Evolutionary conservation across 92 coral and sea anemone species (phyloP).

Genomic region (Epizoanthus rinbou): DNA sequence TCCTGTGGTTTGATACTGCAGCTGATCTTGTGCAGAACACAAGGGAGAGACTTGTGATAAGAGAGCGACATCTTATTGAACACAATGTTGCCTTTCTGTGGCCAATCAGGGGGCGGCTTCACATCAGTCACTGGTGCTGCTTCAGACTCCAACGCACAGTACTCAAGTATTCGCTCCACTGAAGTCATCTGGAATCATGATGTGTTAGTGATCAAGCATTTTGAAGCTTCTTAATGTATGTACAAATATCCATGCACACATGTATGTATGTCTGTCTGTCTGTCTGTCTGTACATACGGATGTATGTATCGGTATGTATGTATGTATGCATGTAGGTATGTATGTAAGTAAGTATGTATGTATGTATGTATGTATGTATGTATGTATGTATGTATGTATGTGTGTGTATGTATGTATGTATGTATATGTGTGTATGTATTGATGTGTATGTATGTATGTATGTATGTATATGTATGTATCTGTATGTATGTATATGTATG

Average conservation of each 20-base stretch:
- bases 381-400: too few species aligned
- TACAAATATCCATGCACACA: too few species aligned
- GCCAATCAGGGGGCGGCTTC: conserved; percentile 82
- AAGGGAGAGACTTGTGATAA: conserved; percentile 78
- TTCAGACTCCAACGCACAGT: conserved; percentile 80
- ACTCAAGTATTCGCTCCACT: conserved; percentile 88
- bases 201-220: background rate
- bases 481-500: too few species aligned
- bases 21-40: conserved; percentile 75
- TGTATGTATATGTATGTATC: too few species aligned
- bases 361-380: background rate
- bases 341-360: background rate
- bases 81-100: conserved; percentile 74
- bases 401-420: too few species aligned
- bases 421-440: too few species aligned
- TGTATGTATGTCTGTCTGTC: too few species aligned
- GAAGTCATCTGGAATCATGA: conserved; percentile 80
- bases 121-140: conserved; percentile 70
- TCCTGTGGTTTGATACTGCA: conserved; percentile 78
- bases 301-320: too few species aligned
- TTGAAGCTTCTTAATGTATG: too few species aligned
- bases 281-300: background rate
- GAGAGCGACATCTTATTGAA: conserved; percentile 81
- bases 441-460: too few species aligned
- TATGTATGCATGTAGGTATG: background rate